Percentiles rank a stretch among this genome's conserved stretches.
These are phyloP conservation scores for Muntiacus muntjak DNA, from an alignment of 2,113 vertebrate species.

Conservation along the genomic window DNA sequence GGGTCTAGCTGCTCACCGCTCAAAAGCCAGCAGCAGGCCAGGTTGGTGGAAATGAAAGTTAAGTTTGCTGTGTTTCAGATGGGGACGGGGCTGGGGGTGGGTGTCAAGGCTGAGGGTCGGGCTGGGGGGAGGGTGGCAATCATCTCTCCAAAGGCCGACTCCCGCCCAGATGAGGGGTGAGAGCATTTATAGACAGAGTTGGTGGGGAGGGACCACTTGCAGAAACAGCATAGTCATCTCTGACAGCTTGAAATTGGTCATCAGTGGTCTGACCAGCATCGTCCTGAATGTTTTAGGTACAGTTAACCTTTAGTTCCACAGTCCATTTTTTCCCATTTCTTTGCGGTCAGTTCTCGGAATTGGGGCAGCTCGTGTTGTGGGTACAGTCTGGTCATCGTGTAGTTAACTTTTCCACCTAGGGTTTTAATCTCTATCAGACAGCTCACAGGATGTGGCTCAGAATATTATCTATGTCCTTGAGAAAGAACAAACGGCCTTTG, in stretches of 20 bases:
- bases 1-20: background rate
- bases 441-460: background rate
- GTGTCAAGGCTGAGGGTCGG: fast-evolving
- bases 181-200: background rate
- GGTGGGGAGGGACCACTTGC: background rate
- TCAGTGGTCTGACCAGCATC: background rate
- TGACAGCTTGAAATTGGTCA: background rate
- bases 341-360: background rate
- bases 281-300: background rate
- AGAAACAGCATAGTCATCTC: background rate
- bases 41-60: background rate
- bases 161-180: background rate
- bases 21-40: background rate
- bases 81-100: background rate
- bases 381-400: background rate
- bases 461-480: background rate
- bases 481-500: background rate
- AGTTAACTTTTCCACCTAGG: background rate
- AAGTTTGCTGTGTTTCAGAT: background rate
- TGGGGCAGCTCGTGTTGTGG: background rate
- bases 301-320: background rate
- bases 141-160: background rate
- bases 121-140: background rate
- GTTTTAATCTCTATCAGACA: background rate
- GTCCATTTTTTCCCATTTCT: background rate